Evolutionary conservation across 2,797 vertebrate species (phyloP).

Genomic region (Danio jaintianensis): DNA sequence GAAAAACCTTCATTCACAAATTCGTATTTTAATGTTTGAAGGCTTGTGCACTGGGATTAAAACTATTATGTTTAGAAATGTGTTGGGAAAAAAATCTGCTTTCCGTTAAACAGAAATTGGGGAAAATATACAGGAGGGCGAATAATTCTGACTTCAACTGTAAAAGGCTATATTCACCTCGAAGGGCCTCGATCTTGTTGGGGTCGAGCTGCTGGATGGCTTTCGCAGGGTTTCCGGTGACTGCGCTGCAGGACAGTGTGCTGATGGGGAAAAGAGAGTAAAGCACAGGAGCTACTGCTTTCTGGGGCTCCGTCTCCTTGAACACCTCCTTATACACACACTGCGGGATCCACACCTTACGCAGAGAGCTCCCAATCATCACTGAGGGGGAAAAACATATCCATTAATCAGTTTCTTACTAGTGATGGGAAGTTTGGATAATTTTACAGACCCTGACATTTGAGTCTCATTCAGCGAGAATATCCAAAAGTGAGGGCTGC

Average conservation of each 20-base stretch:
- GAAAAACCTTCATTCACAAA: background rate
- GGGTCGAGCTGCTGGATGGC: conserved; percentile 46
- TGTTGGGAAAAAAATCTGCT: too few relatives aligned
- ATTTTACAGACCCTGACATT: too few relatives aligned
- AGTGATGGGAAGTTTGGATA: too few relatives aligned
- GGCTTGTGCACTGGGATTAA: too few relatives aligned
- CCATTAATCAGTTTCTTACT: background rate
- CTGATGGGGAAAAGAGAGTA: conserved; percentile 48
- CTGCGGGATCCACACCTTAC: conserved; percentile 49
- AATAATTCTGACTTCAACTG: too few relatives aligned
- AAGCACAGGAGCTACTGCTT: conserved; percentile 39
- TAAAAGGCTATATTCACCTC: conserved; percentile 37
- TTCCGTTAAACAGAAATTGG: too few relatives aligned
- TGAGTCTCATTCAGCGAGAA: too few relatives aligned
- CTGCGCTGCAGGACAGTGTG: conserved; percentile 41
- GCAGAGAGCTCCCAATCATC: conserved; percentile 50
- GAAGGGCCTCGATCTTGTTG: conserved; percentile 54
- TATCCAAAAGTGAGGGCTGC: too few relatives aligned
- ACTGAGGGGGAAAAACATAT: conserved; percentile 27
- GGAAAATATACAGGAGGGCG: too few relatives aligned
- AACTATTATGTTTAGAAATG: too few relatives aligned
- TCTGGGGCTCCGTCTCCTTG: conserved; percentile 50
- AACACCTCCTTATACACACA: conserved; percentile 51
- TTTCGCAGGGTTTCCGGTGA: conserved; percentile 29
- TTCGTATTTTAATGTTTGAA: background rate